Percentiles rank a stretch among this genome's conserved stretches.
Conservation (phyloP, 2,797 vertebrate genomes). For the Cetoscarus ocellatus region DNA sequence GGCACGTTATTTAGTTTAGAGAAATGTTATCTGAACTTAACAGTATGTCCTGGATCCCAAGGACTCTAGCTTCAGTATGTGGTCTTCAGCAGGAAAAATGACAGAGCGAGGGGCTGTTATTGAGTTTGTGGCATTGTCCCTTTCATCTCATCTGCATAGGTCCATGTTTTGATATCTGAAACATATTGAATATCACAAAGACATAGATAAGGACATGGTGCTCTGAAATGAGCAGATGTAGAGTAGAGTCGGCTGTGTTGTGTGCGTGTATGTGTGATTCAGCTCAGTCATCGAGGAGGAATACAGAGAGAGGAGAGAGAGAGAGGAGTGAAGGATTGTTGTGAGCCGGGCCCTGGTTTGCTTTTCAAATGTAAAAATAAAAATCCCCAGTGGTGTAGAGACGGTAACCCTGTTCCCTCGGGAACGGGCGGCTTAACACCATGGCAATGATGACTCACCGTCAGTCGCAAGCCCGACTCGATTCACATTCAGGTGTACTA, state of each 20-base stretch:
- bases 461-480: constrained; percentile 56
- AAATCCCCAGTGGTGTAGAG: constrained; percentile 73
- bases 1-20: too few species aligned
- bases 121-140: constrained; percentile 61
- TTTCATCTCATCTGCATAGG: constrained; percentile 77
- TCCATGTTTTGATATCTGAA: constrained; percentile 72
- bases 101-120: constrained; percentile 47
- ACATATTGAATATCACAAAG: constrained; percentile 78
- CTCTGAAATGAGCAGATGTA: constrained; percentile 64
- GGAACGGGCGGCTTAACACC: constrained; percentile 77
- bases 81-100: constrained; percentile 22
- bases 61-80: constrained; percentile 3
- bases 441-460: constrained; percentile 79
- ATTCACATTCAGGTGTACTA: constrained; percentile 72
- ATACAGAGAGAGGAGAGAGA: constrained; percentile 23
- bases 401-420: constrained; percentile 74
- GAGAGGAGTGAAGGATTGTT: constrained; percentile 65
- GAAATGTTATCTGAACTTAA: too few species aligned
- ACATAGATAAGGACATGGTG: constrained; percentile 70
- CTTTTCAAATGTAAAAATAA: constrained; percentile 84
- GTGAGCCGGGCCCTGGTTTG: constrained; percentile 59
- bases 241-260: constrained; percentile 37
- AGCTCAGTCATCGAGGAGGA: constrained; percentile 47
- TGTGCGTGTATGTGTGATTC: constrained; percentile 45
- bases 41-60: neutral